Conservation (phyloP, 2,888 invertebrate genomes). For the Acanthosepion pharaonis region DNA sequence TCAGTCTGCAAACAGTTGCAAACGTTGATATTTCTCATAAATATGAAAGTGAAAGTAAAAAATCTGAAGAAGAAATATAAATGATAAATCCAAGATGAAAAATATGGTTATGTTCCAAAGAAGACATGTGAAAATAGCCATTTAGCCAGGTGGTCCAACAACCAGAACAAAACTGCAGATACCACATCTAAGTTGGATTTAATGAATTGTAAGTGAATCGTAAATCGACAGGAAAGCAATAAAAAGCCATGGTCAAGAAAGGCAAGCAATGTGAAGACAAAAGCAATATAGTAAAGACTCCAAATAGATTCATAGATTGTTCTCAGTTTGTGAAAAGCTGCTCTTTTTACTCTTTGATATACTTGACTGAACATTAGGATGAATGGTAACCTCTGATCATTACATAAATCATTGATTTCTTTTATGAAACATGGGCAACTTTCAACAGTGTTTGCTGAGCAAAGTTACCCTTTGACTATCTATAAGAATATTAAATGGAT, state of each 20-base stretch:
- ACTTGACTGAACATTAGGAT: background rate
- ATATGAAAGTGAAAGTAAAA: no score
- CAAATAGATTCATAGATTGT: background rate
- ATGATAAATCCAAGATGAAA: no score
- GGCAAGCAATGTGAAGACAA: constrained; percentile 7
- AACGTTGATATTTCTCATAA: no score
- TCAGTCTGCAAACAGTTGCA: no score
- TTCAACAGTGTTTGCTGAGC: background rate
- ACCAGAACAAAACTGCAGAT: background rate
- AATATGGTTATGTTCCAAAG: no score
- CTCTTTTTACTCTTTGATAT: background rate
- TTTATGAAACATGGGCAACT: background rate
- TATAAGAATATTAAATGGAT: background rate
- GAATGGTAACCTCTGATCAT: constrained; percentile 5
- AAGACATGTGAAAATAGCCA: no score
- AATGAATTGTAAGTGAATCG: constrained; percentile 8
- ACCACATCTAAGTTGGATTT: background rate
- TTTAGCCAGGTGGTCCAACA: background rate
- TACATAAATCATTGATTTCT: constrained; percentile 11
- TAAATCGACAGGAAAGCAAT: constrained; percentile 33
- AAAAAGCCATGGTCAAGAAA: background rate
- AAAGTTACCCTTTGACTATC: constrained; percentile 33
- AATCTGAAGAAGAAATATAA: no score
- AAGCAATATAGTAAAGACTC: background rate
- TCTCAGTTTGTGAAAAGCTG: background rate